Conservation (phyloP, 2,113 vertebrate species). For the Scomber colias region DNA sequence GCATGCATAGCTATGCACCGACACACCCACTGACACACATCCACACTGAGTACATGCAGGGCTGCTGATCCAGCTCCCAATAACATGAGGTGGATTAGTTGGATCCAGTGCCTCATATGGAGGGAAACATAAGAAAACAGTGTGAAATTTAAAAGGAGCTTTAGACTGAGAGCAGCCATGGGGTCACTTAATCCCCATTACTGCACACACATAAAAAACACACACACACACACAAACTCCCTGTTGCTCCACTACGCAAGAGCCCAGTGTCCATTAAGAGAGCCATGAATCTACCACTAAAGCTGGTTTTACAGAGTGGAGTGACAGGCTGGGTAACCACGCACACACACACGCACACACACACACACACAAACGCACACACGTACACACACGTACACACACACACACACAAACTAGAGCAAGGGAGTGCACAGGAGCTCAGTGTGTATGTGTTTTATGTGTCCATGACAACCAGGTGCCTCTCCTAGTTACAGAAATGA, state of each 20-base stretch:
- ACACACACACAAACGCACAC: conserved; percentile 16
- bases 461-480: conserved; percentile 72
- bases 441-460: conserved; percentile 33
- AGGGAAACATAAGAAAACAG: conserved; percentile 70
- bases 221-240: conserved; percentile 35
- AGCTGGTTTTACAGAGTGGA: conserved; percentile 79
- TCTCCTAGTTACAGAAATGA: conserved; percentile 48
- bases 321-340: conserved; percentile 59
- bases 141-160: conserved; percentile 76
- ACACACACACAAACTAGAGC: conserved; percentile 6
- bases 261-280: conserved; percentile 78
- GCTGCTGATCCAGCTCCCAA: conserved; percentile 56
- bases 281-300: conserved; percentile 79
- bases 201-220: conserved; percentile 64
- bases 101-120: conserved; percentile 45
- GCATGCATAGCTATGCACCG: conserved; percentile 40
- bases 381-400: conserved; percentile 13
- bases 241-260: conserved; percentile 54
- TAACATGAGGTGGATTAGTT: conserved; percentile 62
- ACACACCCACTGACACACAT: conserved; percentile 47
- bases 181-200: conserved; percentile 75
- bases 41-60: conserved; percentile 29
- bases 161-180: conserved; percentile 69
- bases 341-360: conserved; percentile 39
- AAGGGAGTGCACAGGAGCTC: no score